These are phyloP conservation scores for Naja naja DNA, from an alignment of 2,113 vertebrate genomes.

Conservation along the genomic window DNA sequence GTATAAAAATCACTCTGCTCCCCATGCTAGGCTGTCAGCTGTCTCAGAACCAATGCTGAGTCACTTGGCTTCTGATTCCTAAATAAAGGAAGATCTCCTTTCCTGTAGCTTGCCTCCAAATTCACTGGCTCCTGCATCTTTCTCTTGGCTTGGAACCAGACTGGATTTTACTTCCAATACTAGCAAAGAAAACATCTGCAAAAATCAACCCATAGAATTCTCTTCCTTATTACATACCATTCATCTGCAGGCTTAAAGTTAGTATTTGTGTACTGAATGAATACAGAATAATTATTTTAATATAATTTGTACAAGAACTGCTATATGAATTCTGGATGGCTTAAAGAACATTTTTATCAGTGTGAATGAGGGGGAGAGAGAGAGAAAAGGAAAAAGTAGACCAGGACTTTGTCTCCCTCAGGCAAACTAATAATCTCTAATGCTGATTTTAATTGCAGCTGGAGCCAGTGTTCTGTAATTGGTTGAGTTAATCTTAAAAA, in stretches of 20 bases:
- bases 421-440: not conserved
- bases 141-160: too few relatives aligned
- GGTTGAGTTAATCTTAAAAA: not conserved
- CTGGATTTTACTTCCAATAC: too few relatives aligned
- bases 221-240: not conserved
- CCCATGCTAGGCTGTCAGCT: too few relatives aligned
- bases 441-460: not conserved
- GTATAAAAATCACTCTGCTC: too few relatives aligned
- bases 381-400: not conserved
- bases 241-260: not conserved
- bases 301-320: not conserved
- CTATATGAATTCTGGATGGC: not conserved
- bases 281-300: not conserved
- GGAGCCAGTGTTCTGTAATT: not conserved
- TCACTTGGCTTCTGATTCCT: too few relatives aligned
- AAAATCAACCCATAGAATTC: not conserved
- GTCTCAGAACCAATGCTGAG: too few relatives aligned
- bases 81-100: too few relatives aligned
- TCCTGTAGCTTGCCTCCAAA: too few relatives aligned
- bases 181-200: not conserved
- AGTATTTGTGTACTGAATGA: not conserved
- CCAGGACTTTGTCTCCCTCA: not conserved
- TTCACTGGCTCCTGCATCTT: too few relatives aligned
- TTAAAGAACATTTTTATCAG: not conserved
- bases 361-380: not conserved